A percentile compares a stretch with the other conserved stretches of the same genome.
Conservation (phyloP, 2,113 vertebrate genomes). For the Chelonoidis abingdonii region DNA sequence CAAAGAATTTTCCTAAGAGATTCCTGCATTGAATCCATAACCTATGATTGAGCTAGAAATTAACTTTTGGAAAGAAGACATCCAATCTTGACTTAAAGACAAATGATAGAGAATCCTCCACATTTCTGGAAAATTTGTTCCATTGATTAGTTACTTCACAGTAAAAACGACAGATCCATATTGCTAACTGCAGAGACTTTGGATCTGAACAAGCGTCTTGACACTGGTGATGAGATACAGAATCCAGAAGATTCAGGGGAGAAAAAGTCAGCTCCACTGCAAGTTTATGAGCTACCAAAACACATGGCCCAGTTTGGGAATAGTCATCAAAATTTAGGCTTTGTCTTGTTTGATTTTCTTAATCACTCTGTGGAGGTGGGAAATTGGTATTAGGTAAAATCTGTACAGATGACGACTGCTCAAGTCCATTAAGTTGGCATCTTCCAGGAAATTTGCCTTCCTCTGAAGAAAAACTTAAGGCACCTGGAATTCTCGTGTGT, state of each 20-base stretch:
- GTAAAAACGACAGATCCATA: not conserved
- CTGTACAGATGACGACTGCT: not conserved
- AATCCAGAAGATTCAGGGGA: not conserved
- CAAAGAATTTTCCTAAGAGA: not conserved
- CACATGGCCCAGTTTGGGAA: not conserved
- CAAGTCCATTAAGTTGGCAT: not conserved
- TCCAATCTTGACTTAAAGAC: not conserved
- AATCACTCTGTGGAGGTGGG: not conserved
- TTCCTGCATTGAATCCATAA: not conserved
- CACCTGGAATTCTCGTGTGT: not conserved
- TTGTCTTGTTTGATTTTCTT: not conserved
- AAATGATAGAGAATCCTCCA: not conserved
- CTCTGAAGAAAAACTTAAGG: not conserved
- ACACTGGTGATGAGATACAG: not conserved
- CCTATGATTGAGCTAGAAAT: not conserved
- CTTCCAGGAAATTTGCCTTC: not conserved
- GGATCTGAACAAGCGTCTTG: not conserved
- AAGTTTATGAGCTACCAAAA: not conserved
- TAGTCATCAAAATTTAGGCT: not conserved
- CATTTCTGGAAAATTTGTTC: not conserved
- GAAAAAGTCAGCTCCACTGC: not conserved
- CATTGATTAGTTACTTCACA: not conserved
- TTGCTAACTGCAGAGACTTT: not conserved
- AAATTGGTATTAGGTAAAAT: not conserved
- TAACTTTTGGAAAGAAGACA: not conserved